Base-by-base conservation (phyloP, 2,113 vertebrate genomes). In the Macroglossus sobrinus region DNA sequence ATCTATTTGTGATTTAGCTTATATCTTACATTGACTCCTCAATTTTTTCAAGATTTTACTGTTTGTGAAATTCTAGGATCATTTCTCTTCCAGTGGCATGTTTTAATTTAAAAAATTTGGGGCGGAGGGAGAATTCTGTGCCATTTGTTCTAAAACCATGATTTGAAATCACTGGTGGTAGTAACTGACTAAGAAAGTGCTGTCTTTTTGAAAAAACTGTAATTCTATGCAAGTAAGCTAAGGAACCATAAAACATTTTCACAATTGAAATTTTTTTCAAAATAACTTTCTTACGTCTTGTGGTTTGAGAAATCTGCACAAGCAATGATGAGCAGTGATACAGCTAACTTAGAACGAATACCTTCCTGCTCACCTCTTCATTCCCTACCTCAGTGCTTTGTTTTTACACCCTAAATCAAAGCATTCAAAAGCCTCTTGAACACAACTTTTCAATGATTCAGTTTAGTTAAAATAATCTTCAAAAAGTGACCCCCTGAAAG, bases 181-280 rank as follows among this genome's bases (percentile, higher is more conserved):
- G 87, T 28, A 81, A 85, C 84, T 79, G 21, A 94, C 50, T 59
- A 59, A 95, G 59, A 88, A 84, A 94, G 79, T 82, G 33, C n/a
- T 64, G 57, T 45, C 43, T 92, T 82, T 88, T 78, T 43, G 4
- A 64, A 81, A 61, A 78, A 68, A 69, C 3, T 57, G 19, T 43
- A 81, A 57, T 74, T 95, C 45, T 79, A 43, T 15, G 55, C 85
- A 91, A 61, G 85, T 43, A 86, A 80, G 45, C 78, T 28, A 35
- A 91, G 89, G 53, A 50, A 71, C 18, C n/a, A 66, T 28, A 91
- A 64, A 53, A 50, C 13, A 81, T 33, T 33, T 94, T 80, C 1
- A 9, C 35, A 86, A 81, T 16, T 63, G 53, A 66, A 79, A 21
- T 50, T 7, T 50, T 64, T 79, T 61, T 57, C 78, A 40, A 38